phyloP scores from a whole-genome alignment of 2,888 invertebrate genomes.

The Ophioninae sp. region DNA sequence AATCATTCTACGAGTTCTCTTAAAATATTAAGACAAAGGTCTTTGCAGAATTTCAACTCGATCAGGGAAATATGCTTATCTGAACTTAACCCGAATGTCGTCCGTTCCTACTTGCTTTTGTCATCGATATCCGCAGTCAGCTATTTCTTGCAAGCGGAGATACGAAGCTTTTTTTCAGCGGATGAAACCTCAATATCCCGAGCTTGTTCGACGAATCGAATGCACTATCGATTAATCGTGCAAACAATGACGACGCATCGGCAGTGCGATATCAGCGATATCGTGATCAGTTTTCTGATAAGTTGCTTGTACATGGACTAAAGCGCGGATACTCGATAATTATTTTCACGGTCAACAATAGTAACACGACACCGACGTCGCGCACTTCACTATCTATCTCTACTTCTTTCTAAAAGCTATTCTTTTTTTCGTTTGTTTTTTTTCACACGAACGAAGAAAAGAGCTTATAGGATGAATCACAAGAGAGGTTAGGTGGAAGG shows the following conservation, averaged over 20 bases:
- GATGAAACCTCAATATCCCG: constrained; percentile 12
- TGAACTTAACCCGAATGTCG: background rate
- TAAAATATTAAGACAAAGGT: too few relatives aligned
- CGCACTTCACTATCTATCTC: background rate
- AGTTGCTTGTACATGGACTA: constrained; percentile 18
- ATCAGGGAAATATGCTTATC: background rate
- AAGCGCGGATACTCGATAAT: background rate
- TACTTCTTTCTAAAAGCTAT: background rate
- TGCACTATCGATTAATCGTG: constrained; percentile 22
- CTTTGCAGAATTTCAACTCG: background rate
- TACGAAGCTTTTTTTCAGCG: background rate
- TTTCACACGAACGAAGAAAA: background rate
- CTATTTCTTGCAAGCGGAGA: background rate
- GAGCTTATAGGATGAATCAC: background rate
- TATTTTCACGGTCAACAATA: constrained; percentile 45
- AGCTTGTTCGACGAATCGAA: background rate
- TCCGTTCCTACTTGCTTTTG: background rate
- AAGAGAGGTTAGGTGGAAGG: background rate
- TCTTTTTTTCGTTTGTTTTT: background rate
- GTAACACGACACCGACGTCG: background rate
- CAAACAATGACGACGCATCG: constrained; percentile 20
- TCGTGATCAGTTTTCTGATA: constrained; percentile 35
- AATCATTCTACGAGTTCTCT: too few relatives aligned
- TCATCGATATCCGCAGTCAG: background rate
- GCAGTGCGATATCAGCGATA: constrained; percentile 34